Conservation (phyloP, 1,140 invertebrate genomes). For the Drosophila kohkoa region DNA sequence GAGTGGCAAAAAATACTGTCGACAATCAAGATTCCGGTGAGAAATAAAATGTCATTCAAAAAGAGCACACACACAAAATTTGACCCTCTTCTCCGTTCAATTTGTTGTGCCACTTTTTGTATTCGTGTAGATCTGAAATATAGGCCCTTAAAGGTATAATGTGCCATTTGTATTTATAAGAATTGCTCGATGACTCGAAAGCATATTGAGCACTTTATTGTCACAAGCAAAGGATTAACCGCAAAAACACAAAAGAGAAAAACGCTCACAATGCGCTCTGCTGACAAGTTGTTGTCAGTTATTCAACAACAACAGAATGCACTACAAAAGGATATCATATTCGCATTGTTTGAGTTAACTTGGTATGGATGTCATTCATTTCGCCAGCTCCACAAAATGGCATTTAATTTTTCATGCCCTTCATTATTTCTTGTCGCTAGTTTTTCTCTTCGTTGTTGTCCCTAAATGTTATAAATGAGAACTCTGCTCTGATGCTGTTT, state of each 20-base stretch:
- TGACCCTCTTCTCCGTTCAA: conserved; percentile 26
- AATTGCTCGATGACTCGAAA: conserved; percentile 5
- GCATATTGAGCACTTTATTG: conserved; percentile 42
- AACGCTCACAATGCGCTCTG: conserved; percentile 12
- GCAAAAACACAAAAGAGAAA: conserved; percentile 23
- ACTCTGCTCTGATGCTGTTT: conserved; percentile 12
- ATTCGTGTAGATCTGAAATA: conserved; percentile 24
- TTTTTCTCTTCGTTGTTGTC: conserved; percentile 17
- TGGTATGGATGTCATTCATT: conserved; percentile 8
- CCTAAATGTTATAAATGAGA: conserved; percentile 63
- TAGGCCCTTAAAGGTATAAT: conserved; percentile 21
- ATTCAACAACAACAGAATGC: not conserved
- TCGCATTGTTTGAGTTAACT: conserved; percentile 21
- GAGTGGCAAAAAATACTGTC: conserved; percentile 8
- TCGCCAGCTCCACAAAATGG: conserved; percentile 45
- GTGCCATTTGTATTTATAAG: conserved; percentile 34
- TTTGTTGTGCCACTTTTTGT: conserved; percentile 15
- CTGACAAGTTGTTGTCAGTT: conserved; percentile 15
- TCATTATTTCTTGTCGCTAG: conserved; percentile 29
- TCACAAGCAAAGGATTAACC: conserved; percentile 37
- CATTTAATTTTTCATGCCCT: conserved; percentile 73
- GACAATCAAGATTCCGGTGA: conserved; percentile 38
- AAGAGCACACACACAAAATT: not conserved
- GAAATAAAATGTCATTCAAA: conserved; percentile 10
- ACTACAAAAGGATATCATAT: conserved; percentile 19